phyloP scores from a whole-genome alignment of 2,888 invertebrate species.

The Lutraria lutraria region DNA sequence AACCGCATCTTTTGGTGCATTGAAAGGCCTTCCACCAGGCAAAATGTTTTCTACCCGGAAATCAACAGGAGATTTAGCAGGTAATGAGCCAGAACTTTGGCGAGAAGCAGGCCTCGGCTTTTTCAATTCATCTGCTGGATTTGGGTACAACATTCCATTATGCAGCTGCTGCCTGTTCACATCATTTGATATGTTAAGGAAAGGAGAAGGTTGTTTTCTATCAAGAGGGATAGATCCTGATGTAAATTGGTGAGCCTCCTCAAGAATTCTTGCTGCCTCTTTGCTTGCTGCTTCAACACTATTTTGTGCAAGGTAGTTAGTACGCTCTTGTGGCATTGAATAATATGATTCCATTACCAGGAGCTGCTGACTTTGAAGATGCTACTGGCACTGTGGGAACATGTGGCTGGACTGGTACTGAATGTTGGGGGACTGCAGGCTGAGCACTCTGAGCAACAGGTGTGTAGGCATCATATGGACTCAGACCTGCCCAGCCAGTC shows the following conservation, averaged over 20 bases:
- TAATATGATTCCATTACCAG: conserved; percentile 48
- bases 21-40: background rate
- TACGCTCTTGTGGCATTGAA: conserved; percentile 33
- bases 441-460: conserved; percentile 41
- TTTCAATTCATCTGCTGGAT: background rate
- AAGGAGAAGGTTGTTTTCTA: conserved; percentile 43
- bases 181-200: conserved; percentile 60
- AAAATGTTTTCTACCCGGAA: conserved; percentile 41
- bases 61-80: conserved; percentile 47
- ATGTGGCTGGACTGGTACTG: conserved; percentile 25
- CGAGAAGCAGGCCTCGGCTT: conserved; percentile 32
- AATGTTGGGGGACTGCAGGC: conserved; percentile 29
- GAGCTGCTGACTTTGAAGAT: conserved; percentile 8
- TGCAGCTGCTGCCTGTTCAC: conserved; percentile 46
- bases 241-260: conserved; percentile 53
- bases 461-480: conserved; percentile 48
- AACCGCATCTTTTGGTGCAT: background rate
- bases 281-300: conserved; percentile 51
- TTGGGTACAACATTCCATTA: conserved; percentile 2
- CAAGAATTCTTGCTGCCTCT: conserved; percentile 58
- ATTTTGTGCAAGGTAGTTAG: background rate
- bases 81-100: conserved; percentile 31
- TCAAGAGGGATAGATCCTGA: conserved; percentile 19
- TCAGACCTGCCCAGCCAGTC: conserved; percentile 61
- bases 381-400: conserved; percentile 28